Conservation (phyloP, 2,113 vertebrate genomes). For the Cyanoliseus patagonus region DNA sequence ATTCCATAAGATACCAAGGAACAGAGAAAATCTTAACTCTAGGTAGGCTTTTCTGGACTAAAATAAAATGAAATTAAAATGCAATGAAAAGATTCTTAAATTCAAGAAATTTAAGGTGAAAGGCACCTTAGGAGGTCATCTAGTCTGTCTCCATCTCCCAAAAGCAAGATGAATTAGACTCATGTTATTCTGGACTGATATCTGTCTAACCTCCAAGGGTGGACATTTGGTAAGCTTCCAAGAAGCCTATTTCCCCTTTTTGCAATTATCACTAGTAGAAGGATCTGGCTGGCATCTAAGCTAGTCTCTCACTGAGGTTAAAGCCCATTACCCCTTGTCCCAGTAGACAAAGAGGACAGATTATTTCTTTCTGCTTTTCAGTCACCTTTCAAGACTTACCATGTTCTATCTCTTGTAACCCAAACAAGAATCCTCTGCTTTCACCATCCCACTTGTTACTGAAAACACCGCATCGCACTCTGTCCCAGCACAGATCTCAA, state of each 20-base stretch:
- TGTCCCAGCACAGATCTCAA: neutral
- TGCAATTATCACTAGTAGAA: neutral
- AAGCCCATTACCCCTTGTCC: neutral
- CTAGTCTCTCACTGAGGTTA: neutral
- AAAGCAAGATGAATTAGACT: neutral
- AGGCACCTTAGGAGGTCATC: neutral
- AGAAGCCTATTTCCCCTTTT: slow-evolving; percentile 23
- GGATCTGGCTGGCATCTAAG: neutral
- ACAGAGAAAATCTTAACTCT: slow-evolving; percentile 1
- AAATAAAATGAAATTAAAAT: neutral
- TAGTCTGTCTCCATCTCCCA: neutral
- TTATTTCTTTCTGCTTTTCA: neutral
- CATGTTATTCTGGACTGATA: neutral
- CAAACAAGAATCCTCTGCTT: neutral
- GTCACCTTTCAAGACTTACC: neutral
- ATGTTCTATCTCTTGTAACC: neutral
- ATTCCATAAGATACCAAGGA: neutral
- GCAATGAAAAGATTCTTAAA: neutral
- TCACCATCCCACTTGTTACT: neutral
- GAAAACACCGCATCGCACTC: neutral
- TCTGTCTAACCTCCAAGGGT: neutral
- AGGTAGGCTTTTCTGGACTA: neutral
- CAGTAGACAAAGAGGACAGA: neutral
- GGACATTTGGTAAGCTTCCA: slow-evolving; percentile 30
- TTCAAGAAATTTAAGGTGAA: slow-evolving; percentile 9